Percentiles rank a stretch among this genome's conserved stretches.
Evolutionary conservation across 2,797 vertebrate genomes (phyloP).

Genomic region (Cuculus canorus): DNA sequence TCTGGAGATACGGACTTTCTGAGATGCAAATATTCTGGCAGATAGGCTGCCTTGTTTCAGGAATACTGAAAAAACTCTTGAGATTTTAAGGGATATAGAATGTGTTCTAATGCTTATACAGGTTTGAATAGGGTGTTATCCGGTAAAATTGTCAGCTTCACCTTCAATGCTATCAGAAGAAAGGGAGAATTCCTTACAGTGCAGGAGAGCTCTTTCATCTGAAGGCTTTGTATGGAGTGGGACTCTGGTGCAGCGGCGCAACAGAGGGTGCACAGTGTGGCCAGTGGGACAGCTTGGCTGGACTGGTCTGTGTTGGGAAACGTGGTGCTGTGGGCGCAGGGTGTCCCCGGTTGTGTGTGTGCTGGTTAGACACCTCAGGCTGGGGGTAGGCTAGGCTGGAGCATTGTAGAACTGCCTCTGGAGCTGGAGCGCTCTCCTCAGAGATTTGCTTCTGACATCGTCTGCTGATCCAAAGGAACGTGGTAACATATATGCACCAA

Average conservation of each 20-base stretch:
- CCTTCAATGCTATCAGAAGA: background rate
- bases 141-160: background rate
- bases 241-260: fast-evolving
- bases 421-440: background rate
- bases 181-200: background rate
- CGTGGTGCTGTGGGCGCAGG: background rate
- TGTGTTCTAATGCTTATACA: background rate
- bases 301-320: background rate
- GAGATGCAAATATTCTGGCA: background rate
- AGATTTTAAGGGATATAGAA: background rate
- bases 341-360: fast-evolving
- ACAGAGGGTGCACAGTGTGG: fast-evolving
- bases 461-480: background rate
- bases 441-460: background rate
- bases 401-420: background rate
- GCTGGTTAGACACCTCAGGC: background rate
- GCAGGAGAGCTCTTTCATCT: background rate
- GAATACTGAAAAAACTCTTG: background rate
- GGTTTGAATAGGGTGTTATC: background rate
- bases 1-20: background rate
- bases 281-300: background rate
- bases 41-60: background rate
- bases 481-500: background rate
- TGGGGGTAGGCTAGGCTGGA: background rate
- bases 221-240: background rate